Conservation (phyloP, 2,888 invertebrate genomes). For the Heliconius erato region DNA sequence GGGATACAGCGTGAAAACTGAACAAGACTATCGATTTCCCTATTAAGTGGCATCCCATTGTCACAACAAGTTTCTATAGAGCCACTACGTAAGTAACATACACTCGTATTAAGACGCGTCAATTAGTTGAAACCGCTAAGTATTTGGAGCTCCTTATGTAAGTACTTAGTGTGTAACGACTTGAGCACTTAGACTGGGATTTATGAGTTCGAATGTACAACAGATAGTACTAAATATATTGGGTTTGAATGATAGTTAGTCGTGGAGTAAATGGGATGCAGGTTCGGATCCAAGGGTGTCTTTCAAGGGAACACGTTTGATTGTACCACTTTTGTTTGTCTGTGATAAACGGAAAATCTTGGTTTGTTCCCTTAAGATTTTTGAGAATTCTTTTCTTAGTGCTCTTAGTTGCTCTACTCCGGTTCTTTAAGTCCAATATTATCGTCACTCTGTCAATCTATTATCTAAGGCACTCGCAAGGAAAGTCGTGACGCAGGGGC, state of each 20-base stretch:
- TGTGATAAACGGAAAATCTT: too few relatives aligned
- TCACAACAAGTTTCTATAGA: conserved; percentile 13
- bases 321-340: too few relatives aligned
- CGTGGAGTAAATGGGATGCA: neutral
- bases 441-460: too few relatives aligned
- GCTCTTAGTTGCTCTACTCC: too few relatives aligned
- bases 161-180: conserved; percentile 55
- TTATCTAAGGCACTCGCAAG: too few relatives aligned
- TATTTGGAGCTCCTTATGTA: conserved; percentile 55
- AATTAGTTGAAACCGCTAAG: conserved; percentile 50
- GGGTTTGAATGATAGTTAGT: neutral
- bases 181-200: conserved; percentile 54
- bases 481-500: too few relatives aligned
- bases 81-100: neutral
- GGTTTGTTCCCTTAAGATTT: too few relatives aligned
- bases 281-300: neutral
- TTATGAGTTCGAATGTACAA: conserved; percentile 46
- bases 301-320: neutral
- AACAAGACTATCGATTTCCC: neutral
- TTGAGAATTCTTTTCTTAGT: too few relatives aligned
- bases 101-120: conserved; percentile 38
- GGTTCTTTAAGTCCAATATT: too few relatives aligned
- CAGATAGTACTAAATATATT: conserved; percentile 2
- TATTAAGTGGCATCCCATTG: neutral
- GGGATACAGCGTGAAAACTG: neutral